These are phyloP conservation scores for Melieria crassipennis DNA, from an alignment of 2,888 invertebrate genomes.

Conservation along the genomic window DNA sequence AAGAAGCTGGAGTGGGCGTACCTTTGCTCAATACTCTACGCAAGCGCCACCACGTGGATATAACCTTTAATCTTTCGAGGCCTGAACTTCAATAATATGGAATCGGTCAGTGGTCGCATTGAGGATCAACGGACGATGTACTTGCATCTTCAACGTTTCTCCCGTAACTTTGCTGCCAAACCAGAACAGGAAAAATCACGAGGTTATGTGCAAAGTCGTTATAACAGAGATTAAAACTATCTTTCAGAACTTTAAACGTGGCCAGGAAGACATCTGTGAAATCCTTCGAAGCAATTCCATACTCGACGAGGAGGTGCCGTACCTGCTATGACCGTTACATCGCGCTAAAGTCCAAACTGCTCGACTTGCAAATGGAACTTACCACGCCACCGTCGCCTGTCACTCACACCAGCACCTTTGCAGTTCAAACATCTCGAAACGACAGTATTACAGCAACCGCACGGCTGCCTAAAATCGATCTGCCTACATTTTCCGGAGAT, in stretches of 20 bases:
- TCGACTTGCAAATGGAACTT: conserved; percentile 31
- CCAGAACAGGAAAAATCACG: conserved; percentile 4
- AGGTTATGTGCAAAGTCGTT: conserved; percentile 30
- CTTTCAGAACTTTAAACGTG: conserved; percentile 30
- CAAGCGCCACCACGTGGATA: too few species aligned
- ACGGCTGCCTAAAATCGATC: conserved; percentile 31
- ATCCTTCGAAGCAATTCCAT: conserved; percentile 24
- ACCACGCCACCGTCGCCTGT: conserved; percentile 26
- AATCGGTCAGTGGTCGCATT: conserved; percentile 24
- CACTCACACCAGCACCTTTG: conserved; percentile 32
- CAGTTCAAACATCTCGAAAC: conserved; percentile 18
- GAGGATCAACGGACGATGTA: conserved; percentile 20
- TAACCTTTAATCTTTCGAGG: too few species aligned
- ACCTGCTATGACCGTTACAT: conserved; percentile 30
- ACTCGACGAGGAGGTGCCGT: conserved; percentile 15
- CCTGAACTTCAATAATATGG: conserved; percentile 13
- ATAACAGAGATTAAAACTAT: conserved; percentile 18
- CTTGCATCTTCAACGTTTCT: conserved; percentile 21
- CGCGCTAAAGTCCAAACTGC: conserved; percentile 21
- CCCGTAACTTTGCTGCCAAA: conserved; percentile 4
- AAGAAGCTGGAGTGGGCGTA: too few species aligned
- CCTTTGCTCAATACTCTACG: too few species aligned
- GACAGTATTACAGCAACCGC: conserved; percentile 25
- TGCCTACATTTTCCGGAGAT: conserved; percentile 34
- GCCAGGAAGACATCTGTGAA: conserved; percentile 28